Conservation (phyloP, 2,797 vertebrate species). For the Carduelis carduelis region DNA sequence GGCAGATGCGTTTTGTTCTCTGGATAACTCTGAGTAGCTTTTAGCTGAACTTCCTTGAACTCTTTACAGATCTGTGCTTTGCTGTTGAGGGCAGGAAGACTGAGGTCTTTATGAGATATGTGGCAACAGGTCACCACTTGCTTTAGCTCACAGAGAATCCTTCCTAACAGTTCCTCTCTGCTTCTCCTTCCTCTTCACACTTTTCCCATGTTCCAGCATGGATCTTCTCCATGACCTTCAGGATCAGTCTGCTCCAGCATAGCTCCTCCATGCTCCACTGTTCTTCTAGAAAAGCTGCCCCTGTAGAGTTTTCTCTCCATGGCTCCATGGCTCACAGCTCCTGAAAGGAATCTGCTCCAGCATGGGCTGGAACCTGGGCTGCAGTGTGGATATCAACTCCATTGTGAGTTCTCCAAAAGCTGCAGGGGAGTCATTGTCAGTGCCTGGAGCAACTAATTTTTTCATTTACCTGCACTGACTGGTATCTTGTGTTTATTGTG, state of each 20-base stretch:
- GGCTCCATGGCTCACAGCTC: neutral
- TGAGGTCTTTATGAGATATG: neutral
- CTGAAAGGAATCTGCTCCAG: neutral
- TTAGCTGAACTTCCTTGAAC: neutral
- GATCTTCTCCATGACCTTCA: neutral
- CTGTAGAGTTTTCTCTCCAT: neutral
- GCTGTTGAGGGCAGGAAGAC: neutral
- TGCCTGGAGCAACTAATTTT: neutral
- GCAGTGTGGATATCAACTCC: neutral
- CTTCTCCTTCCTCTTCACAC: neutral
- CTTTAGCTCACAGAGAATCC: neutral
- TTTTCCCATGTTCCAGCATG: neutral
- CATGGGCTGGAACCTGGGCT: neutral
- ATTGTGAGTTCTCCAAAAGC: neutral
- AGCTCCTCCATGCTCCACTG: neutral
- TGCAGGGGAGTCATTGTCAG: neutral
- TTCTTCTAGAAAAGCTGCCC: neutral
- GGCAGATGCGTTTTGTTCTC: neutral
- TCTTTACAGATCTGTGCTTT: neutral
- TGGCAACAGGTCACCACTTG: neutral
- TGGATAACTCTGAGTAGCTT: neutral
- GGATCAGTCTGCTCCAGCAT: neutral
- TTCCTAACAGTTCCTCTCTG: neutral
- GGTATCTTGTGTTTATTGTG: accelerated
- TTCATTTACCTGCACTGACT: neutral